phyloP scores from a whole-genome alignment of 2,888 invertebrate species.

The Corbicula japonica region DNA sequence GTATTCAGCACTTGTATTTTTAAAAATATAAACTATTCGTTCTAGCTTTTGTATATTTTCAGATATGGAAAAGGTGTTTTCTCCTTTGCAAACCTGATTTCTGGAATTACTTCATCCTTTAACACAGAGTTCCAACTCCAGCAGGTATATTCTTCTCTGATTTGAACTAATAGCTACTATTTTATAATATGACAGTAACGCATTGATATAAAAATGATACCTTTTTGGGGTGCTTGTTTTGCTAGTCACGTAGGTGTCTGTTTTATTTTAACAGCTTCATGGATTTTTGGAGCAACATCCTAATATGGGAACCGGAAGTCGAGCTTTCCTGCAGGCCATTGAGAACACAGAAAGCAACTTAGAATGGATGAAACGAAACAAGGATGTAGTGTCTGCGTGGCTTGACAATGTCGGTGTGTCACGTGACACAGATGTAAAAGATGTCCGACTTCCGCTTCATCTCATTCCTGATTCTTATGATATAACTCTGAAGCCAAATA shows the following conservation, averaged over 20 bases:
- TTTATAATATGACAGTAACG: too few relatives aligned
- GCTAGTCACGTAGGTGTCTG: too few relatives aligned
- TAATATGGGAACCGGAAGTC: constrained; percentile 90
- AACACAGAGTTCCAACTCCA: constrained; percentile 92
- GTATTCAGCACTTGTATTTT: too few relatives aligned
- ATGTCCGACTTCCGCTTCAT: constrained; percentile 66
- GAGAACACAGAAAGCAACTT: constrained; percentile 94
- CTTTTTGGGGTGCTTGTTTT: too few relatives aligned
- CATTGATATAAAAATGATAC: too few relatives aligned
- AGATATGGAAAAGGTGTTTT: constrained; percentile 88
- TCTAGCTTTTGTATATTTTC: constrained; percentile 17
- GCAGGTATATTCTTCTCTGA: constrained; percentile 91
- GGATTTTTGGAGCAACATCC: constrained; percentile 54
- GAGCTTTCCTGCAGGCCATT: constrained; percentile 92
- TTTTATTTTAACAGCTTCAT: constrained; percentile 49
- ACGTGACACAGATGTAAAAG: constrained; percentile 31
- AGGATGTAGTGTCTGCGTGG: constrained; percentile 92
- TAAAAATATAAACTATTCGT: too few relatives aligned
- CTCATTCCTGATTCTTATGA: constrained; percentile 76
- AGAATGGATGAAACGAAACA: constrained; percentile 93
- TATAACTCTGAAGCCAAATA: constrained; percentile 77
- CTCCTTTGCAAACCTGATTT: constrained; percentile 91
- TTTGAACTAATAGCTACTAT: too few relatives aligned
- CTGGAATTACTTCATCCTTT: constrained; percentile 91
- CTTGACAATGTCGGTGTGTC: constrained; percentile 85